Evolutionary conservation across 2,113 vertebrate species (phyloP).

Genomic region (Micronisus gabar): DNA sequence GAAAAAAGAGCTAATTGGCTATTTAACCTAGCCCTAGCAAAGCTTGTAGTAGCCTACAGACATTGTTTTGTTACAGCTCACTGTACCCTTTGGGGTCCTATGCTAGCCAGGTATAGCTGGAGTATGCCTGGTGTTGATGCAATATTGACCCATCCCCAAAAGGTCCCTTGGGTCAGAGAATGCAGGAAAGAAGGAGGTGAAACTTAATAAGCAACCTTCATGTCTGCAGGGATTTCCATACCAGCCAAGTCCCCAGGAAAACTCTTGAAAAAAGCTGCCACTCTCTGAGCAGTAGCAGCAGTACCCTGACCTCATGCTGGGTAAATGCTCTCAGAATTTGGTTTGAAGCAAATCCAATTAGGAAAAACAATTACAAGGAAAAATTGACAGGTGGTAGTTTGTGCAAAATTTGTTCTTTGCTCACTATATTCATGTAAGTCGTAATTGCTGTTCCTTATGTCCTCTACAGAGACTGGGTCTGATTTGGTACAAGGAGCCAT

Average conservation of each 20-base stretch:
- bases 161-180: background rate
- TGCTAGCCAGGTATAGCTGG: background rate
- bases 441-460: background rate
- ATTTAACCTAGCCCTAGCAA: background rate
- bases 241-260: background rate
- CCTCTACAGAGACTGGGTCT: background rate
- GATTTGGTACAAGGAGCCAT: background rate
- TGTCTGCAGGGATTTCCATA: background rate
- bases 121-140: background rate
- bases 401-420: background rate
- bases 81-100: too few relatives aligned
- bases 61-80: background rate
- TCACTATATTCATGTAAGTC: background rate
- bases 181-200: background rate
- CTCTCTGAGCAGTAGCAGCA: background rate
- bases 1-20: background rate
- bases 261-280: background rate
- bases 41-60: background rate
- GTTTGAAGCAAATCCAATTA: background rate
- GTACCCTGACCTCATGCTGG: background rate
- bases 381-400: background rate
- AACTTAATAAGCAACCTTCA: background rate
- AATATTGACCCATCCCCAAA: background rate
- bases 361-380: background rate
- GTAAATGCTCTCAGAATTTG: background rate